Percentiles rank a stretch among this genome's conserved stretches.
Evolutionary conservation across 2,888 invertebrate species (phyloP).

Genomic region (Drosophila seclusa): DNA sequence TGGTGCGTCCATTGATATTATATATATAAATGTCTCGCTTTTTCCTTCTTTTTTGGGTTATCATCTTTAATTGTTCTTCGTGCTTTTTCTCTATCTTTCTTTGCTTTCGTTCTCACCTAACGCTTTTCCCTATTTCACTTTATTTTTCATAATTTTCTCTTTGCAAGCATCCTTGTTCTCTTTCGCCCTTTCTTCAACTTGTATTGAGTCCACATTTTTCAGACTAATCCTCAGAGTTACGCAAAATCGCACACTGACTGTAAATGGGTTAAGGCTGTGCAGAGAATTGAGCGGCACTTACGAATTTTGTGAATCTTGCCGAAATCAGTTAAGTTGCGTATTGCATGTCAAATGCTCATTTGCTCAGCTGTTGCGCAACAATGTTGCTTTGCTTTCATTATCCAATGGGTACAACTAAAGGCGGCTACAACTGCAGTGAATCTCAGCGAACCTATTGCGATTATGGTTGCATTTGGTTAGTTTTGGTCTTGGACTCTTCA

Average conservation of each 20-base stretch:
- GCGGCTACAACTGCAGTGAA: slow-evolving; percentile 13
- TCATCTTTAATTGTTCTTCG: background rate
- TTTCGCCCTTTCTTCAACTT: background rate
- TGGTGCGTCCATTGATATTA: background rate
- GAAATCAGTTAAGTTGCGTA: slow-evolving; percentile 46
- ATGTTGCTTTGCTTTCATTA: slow-evolving; percentile 43
- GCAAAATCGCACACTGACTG: background rate
- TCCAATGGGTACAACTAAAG: slow-evolving; percentile 34
- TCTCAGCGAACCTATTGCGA: slow-evolving; percentile 11
- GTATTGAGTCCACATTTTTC: background rate
- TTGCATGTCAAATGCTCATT: slow-evolving; percentile 69
- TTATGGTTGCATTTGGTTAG: slow-evolving; percentile 10
- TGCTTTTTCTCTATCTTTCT: background rate
- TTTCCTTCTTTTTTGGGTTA: background rate
- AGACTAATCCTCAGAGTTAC: background rate
- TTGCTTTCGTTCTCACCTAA: background rate
- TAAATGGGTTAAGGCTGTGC: slow-evolving; percentile 6
- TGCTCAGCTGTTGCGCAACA: slow-evolving; percentile 39
- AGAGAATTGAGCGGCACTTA: slow-evolving; percentile 12
- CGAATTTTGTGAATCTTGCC: slow-evolving; percentile 17
- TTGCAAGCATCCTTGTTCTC: background rate
- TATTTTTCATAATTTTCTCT: background rate
- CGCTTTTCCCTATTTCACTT: background rate
- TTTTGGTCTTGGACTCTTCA: slow-evolving; percentile 43
- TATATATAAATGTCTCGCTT: background rate